Evolutionary conservation across 2,797 vertebrate genomes (phyloP).

Genomic region (Lepidocolaptes lacrymiger): DNA sequence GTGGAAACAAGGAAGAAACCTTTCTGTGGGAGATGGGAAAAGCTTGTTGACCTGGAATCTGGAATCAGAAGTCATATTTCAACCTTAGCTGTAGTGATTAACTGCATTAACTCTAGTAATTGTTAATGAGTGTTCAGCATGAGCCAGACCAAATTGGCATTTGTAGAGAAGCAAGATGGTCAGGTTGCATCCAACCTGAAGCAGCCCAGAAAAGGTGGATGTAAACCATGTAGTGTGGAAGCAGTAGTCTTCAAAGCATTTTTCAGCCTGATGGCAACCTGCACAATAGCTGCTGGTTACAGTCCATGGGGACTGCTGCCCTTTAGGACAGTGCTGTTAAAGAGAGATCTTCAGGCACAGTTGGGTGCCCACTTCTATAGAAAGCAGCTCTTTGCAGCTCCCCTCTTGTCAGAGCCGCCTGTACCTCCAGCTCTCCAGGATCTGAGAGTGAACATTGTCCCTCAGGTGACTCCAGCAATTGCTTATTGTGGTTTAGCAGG

Average conservation of each 20-base stretch:
- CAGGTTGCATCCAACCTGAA: not conserved
- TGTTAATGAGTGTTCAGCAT: conserved; percentile 5
- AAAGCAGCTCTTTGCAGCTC: not conserved
- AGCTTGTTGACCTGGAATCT: not conserved
- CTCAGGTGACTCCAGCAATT: not conserved
- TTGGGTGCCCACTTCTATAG: not conserved
- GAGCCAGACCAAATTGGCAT: not conserved
- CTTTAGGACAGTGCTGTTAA: not conserved
- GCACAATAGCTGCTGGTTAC: not conserved
- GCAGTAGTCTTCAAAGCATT: not conserved
- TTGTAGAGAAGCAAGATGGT: not conserved
- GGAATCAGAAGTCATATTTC: conserved; percentile 14
- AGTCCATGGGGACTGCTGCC: not conserved
- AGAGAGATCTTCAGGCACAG: not conserved
- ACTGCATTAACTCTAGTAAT: conserved; percentile 25
- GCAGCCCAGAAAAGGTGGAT: not conserved
- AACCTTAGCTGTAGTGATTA: conserved; percentile 25
- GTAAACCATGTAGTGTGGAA: not conserved
- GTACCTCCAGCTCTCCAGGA: not conserved
- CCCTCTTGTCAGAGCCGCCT: not conserved
- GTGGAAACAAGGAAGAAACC: conserved; percentile 17
- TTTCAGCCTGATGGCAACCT: not conserved
- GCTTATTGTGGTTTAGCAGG: not conserved
- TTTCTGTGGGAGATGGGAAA: conserved; percentile 24
- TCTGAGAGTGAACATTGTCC: not conserved